Evolutionary conservation across 1,140 invertebrate species (phyloP).

Genomic region (Aradophagus sp.): DNA sequence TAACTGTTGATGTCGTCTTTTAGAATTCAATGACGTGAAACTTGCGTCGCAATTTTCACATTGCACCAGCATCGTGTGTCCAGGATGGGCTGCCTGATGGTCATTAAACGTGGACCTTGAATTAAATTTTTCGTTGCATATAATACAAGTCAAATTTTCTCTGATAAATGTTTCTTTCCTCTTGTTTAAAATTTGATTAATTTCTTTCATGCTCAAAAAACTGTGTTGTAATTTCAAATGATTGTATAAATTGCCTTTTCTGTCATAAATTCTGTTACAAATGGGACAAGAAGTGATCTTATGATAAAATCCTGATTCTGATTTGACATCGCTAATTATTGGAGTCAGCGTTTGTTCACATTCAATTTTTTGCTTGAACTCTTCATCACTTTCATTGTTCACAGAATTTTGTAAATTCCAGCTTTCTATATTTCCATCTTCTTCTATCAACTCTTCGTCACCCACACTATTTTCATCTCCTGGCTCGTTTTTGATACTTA

Average conservation of each 20-base stretch:
- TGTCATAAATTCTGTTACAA: constrained; percentile 39
- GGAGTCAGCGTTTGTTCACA: constrained; percentile 15
- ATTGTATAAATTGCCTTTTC: constrained; percentile 41
- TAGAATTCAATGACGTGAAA: constrained; percentile 33
- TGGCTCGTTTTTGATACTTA: background rate
- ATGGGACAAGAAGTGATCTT: constrained; percentile 43
- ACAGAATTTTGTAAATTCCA: background rate
- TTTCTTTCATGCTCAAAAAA: constrained; percentile 33
- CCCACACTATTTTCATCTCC: background rate
- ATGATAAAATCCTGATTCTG: constrained; percentile 25
- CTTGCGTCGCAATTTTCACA: constrained; percentile 39
- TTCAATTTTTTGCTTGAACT: constrained; percentile 11
- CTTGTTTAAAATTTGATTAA: constrained; percentile 7
- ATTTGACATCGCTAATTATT: constrained; percentile 18
- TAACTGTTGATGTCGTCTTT: constrained; percentile 36
- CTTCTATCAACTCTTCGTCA: background rate
- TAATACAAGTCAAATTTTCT: constrained; percentile 17
- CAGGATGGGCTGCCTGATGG: constrained; percentile 21
- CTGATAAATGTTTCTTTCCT: constrained; percentile 18
- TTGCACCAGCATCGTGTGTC: constrained; percentile 25
- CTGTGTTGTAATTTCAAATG: constrained; percentile 45
- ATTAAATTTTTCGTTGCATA: constrained; percentile 35
- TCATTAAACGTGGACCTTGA: constrained; percentile 11
- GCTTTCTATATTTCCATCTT: constrained; percentile 2
- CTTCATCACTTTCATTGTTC: constrained; percentile 13